Conservation (phyloP, 2,888 invertebrate species). For the Caenorhabditis becei region DNA sequence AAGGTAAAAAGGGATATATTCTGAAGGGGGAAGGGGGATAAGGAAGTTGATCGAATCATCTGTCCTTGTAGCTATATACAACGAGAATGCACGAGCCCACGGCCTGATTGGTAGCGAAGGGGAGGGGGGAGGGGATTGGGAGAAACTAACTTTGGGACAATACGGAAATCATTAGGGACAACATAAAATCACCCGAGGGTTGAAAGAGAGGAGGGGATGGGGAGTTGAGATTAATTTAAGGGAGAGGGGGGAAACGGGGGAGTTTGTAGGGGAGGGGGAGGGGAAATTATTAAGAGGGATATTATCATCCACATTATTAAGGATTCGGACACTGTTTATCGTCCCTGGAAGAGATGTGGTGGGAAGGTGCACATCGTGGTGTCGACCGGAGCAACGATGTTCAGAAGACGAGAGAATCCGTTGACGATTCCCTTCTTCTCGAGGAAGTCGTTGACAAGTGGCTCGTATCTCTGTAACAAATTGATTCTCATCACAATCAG, state of each 20-base stretch:
- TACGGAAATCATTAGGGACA: slow-evolving; percentile 28
- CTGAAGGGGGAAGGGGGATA: no score
- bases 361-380: slow-evolving; percentile 81
- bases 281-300: slow-evolving; percentile 19
- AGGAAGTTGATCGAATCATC: slow-evolving; percentile 9
- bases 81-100: slow-evolving; percentile 65
- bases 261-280: not conserved
- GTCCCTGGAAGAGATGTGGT: slow-evolving; percentile 80
- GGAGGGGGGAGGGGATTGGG: not conserved
- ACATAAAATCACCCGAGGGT: slow-evolving; percentile 52
- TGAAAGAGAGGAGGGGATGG: slow-evolving; percentile 50
- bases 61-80: slow-evolving; percentile 62
- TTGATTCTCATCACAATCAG: not conserved
- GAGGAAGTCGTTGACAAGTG: slow-evolving; percentile 74
- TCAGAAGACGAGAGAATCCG: slow-evolving; percentile 80
- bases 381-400: slow-evolving; percentile 81
- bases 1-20: not conserved
- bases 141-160: slow-evolving; percentile 17
- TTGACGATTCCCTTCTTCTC: slow-evolving; percentile 80
- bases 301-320: slow-evolving; percentile 26
- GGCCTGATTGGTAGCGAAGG: slow-evolving; percentile 59
- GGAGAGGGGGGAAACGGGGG: slow-evolving; percentile 12
- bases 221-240: slow-evolving; percentile 15
- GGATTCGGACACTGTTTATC: slow-evolving; percentile 26
- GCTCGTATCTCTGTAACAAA: slow-evolving; percentile 76